A percentile compares a stretch with the other conserved stretches of the same genome.
phyloP scores from a whole-genome alignment of 2,888 invertebrate species.

The Caenorhabditis afra region DNA sequence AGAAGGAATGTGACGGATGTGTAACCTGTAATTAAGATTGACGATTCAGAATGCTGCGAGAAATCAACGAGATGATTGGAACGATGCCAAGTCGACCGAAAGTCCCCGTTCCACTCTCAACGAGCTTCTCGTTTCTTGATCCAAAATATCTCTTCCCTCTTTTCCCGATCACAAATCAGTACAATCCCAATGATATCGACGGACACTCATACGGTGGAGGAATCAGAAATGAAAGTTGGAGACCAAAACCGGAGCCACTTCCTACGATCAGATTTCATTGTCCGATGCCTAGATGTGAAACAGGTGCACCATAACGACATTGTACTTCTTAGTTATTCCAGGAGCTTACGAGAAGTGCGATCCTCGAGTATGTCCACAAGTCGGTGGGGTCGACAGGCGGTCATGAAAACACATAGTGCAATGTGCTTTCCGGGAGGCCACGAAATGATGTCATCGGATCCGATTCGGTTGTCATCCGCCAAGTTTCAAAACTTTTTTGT shows the following conservation, averaged over 20 bases:
- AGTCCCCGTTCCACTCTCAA: constrained; percentile 22
- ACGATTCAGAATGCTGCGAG: constrained; percentile 11
- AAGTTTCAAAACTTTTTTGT: constrained; percentile 21
- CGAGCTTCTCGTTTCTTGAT: constrained; percentile 16
- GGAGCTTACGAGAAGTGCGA: background rate
- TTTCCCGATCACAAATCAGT: constrained; percentile 24
- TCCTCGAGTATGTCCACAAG: constrained; percentile 15
- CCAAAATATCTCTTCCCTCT: constrained; percentile 41
- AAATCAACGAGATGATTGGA: constrained; percentile 6
- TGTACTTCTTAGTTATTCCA: background rate
- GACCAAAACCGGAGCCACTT: too few relatives aligned
- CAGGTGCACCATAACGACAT: background rate
- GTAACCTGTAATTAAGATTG: constrained; percentile 48
- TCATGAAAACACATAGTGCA: constrained; percentile 25
- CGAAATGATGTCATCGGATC: constrained; percentile 45
- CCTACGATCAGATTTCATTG: too few relatives aligned
- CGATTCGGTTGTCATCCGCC: constrained; percentile 12
- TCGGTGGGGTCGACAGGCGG: background rate
- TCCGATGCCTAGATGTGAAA: too few relatives aligned
- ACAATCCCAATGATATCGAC: background rate
- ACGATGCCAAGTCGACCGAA: background rate
- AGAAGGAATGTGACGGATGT: constrained; percentile 6
- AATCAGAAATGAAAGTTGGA: background rate
- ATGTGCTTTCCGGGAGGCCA: constrained; percentile 37
- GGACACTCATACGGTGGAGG: background rate